phyloP scores from a whole-genome alignment of 2,888 invertebrate genomes.

The Trichopria drosophilae region DNA sequence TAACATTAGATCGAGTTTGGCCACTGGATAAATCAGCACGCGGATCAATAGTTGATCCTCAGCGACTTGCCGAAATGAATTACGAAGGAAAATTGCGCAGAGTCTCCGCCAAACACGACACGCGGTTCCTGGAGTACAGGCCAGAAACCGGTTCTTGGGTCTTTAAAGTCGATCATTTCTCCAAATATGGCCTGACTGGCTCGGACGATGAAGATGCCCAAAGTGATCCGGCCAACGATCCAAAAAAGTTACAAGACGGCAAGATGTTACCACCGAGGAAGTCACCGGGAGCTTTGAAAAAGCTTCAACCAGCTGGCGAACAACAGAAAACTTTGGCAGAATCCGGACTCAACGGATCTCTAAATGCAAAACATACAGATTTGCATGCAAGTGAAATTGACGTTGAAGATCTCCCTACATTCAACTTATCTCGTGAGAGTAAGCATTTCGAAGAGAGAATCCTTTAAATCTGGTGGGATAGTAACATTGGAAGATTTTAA shows the following conservation, averaged over 20 bases:
- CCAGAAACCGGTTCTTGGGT: constrained; percentile 98
- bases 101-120: constrained; percentile 83
- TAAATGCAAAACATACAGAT: constrained; percentile 14
- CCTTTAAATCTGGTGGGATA: no score
- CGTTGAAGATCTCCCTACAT: no score
- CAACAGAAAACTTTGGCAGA: not conserved
- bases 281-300: constrained; percentile 4
- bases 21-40: constrained; percentile 84
- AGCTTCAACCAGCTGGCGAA: constrained; percentile 3
- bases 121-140: constrained; percentile 90
- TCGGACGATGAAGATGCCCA: constrained; percentile 81
- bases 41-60: constrained; percentile 77
- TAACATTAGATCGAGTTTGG: constrained; percentile 93
- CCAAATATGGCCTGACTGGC: constrained; percentile 88
- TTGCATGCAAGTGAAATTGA: no score
- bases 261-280: constrained; percentile 17
- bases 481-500: no score
- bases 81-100: constrained; percentile 84
- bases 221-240: constrained; percentile 43
- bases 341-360: constrained; percentile 9
- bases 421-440: no score
- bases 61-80: constrained; percentile 76
- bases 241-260: constrained; percentile 33
- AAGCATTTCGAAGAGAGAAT: no score
- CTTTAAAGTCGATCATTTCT: constrained; percentile 92